These are phyloP conservation scores for Orchesellides sinensis DNA, from an alignment of 2,888 invertebrate genomes.

Conservation along the genomic window DNA sequence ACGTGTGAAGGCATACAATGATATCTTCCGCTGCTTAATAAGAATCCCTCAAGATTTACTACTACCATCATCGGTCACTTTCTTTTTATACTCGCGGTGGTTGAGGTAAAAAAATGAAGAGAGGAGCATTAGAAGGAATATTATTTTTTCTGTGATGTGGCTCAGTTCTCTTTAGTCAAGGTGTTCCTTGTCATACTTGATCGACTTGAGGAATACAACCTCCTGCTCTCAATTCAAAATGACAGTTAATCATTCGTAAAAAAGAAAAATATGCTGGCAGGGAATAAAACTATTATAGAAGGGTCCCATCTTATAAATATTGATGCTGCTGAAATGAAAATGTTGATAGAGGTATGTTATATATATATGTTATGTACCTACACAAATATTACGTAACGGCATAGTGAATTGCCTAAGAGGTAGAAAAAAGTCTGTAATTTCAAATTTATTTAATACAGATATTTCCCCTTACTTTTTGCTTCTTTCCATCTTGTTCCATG, in stretches of 20 bases:
- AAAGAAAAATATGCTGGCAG: neutral
- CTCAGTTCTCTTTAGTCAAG: neutral
- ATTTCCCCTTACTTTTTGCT: neutral
- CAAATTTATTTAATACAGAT: too few species aligned
- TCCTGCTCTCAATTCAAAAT: conserved; percentile 31
- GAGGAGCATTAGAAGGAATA: too few species aligned
- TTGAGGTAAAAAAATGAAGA: too few species aligned
- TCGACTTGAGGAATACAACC: neutral
- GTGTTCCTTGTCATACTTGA: neutral
- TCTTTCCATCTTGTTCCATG: neutral
- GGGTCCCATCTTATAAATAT: neutral
- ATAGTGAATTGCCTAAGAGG: neutral
- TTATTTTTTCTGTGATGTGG: too few species aligned
- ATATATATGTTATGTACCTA: neutral
- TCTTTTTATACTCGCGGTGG: too few species aligned
- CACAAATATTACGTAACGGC: neutral
- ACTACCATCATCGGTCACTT: too few species aligned
- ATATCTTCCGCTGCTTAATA: too few species aligned
- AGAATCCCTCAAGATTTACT: too few species aligned
- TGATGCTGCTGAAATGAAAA: conserved; percentile 14
- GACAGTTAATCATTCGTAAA: conserved; percentile 52
- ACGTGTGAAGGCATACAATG: neutral
- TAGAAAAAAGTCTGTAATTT: neutral
- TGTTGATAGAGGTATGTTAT: neutral
- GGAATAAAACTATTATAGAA: neutral